Base-by-base conservation (phyloP, 2,888 invertebrate genomes). In the Lithophane leautieri region DNA sequence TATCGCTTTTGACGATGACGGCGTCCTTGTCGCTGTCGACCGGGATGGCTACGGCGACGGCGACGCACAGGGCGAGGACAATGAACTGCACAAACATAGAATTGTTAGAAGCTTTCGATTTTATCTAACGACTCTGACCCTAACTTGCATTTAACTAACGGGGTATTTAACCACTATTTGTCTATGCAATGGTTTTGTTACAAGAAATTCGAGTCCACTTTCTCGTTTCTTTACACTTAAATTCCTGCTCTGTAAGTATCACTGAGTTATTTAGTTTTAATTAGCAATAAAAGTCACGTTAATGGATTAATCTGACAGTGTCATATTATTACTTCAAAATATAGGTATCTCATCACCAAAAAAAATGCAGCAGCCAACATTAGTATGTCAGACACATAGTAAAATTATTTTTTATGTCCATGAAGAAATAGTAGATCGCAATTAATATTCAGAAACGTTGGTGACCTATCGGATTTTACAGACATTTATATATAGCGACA, bases 51-150 rank as follows among this genome's bases (percentile, higher is more conserved):
- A 89, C 87, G 73, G 93, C 94, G 68, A 85, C 93, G 70, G 93
- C 94, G 84, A 92, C 91, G 86, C 91, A 79, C 44, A 95, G 90
- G 52, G 94, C 92, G 89, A 95, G 74, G 19, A 92, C 92, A 82
- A 95, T 89, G 90, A 94, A 90, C 95, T 95, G 85, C 1, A 77
- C 61, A 70, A 34, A 74, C 70, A 70, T 56, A 56, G 2, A 47
- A 47, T 62, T 54, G 1, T 28, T 70, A 40, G n/a, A 22, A n/a
- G 3, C 58, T 12, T 8, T 42, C 16, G 0, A 40, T 25, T 22
- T 42, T 19, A 42, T 56, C 4, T 8, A 25, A 68, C 16, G 4
- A 25, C 16, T 70, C 42, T 56, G 14, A 19, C 19, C n/a, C 11
- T n/a, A 34, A 7, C 22, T 7, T 40, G 34, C 0, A 34, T 34